A percentile compares a stretch with the other conserved stretches of the same genome.
Evolutionary conservation across 2,113 vertebrate genomes (phyloP).

Genomic region (Sula dactylatra): DNA sequence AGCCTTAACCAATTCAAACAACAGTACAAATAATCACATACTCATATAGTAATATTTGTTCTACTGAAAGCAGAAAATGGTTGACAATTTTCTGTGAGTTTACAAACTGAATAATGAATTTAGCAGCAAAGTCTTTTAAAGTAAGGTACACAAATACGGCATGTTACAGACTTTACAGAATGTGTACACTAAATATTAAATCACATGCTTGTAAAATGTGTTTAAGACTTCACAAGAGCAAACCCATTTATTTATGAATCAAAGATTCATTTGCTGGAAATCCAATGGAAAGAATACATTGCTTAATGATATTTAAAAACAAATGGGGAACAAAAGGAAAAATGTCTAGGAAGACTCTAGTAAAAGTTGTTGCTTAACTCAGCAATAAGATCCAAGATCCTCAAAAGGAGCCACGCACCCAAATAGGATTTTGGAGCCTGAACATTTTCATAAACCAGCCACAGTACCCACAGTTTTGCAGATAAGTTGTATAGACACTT

Average conservation of each 20-base stretch:
- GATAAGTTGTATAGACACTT: not conserved
- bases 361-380: not conserved
- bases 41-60: not conserved
- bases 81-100: not conserved
- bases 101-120: not conserved
- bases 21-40: not conserved
- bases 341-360: not conserved
- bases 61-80: not conserved
- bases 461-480: not conserved
- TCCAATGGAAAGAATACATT: rapidly evolving
- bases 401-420: not conserved
- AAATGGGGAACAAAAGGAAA: not conserved
- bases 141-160: not conserved
- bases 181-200: not conserved
- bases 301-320: not conserved
- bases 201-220: not conserved
- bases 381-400: not conserved
- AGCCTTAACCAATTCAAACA: not conserved
- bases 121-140: not conserved
- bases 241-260: not conserved
- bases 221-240: not conserved
- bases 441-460: not conserved
- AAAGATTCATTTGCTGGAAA: not conserved
- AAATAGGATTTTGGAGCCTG: not conserved
- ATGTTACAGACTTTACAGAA: not conserved